Percentiles rank a stretch among this genome's conserved stretches.
Evolutionary conservation across 1,140 invertebrate species (phyloP).

Genomic region (Megalopta genalis): DNA sequence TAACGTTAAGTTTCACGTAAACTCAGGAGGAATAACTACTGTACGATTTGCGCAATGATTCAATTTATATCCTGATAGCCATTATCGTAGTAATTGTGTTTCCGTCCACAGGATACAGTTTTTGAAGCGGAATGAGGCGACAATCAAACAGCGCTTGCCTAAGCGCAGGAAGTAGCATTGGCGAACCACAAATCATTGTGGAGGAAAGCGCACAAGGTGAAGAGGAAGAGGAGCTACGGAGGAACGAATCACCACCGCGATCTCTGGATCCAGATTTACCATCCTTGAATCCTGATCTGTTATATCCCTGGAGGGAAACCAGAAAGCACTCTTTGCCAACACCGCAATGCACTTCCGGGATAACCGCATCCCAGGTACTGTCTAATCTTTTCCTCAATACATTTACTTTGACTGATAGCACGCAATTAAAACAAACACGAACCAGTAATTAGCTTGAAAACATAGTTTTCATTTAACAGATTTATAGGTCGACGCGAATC

Average conservation of each 20-base stretch:
- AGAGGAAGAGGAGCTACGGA: constrained; percentile 84
- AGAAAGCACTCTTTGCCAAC: constrained; percentile 91
- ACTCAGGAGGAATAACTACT: background rate
- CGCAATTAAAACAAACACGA: background rate
- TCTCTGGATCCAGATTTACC: constrained; percentile 87
- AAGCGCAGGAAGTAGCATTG: constrained; percentile 63
- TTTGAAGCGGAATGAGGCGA: constrained; percentile 70
- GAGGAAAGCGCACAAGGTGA: constrained; percentile 84
- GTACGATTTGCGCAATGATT: background rate
- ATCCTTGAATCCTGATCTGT: constrained; percentile 86
- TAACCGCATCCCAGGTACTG: constrained; percentile 89
- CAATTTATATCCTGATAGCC: background rate
- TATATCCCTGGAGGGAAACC: constrained; percentile 88
- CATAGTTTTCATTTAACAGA: too few relatives aligned
- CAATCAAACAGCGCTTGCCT: constrained; percentile 73
- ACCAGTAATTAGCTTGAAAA: too few relatives aligned
- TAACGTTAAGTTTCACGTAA: background rate
- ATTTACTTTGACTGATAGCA: background rate
- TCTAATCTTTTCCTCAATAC: background rate
- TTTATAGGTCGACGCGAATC: too few relatives aligned
- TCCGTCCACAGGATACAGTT: background rate
- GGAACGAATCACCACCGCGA: constrained; percentile 81
- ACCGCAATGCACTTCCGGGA: constrained; percentile 89
- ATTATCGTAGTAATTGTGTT: background rate
- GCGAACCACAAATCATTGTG: constrained; percentile 89